These are phyloP conservation scores for Cephalotes varians DNA, from an alignment of 2,888 invertebrate species.

Conservation along the genomic window DNA sequence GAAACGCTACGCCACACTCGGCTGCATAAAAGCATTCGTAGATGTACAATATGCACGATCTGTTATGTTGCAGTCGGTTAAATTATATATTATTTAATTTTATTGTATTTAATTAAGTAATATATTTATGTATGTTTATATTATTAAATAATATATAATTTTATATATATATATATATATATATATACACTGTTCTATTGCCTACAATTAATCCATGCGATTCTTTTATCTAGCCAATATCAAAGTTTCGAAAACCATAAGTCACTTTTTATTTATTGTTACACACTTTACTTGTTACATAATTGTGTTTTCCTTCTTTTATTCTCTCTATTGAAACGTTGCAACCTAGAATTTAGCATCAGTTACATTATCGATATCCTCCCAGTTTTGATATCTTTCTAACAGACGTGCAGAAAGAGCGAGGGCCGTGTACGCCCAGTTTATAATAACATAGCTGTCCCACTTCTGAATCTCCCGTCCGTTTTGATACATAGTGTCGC, in stretches of 20 bases:
- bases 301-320: neutral
- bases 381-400: slow-evolving; percentile 18
- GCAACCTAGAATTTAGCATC: slow-evolving; percentile 4
- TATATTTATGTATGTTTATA: neutral
- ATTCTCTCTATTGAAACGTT: slow-evolving; percentile 3
- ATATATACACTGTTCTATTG: neutral
- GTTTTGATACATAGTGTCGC: slow-evolving; percentile 37
- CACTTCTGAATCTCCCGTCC: slow-evolving; percentile 5
- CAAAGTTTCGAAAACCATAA: neutral
- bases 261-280: neutral
- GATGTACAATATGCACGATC: slow-evolving; percentile 2
- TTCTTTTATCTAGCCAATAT: slow-evolving; percentile 5
- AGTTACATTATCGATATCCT: neutral
- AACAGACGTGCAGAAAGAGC: slow-evolving; percentile 8
- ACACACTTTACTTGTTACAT: no score
- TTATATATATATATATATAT: neutral
- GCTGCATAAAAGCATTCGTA: slow-evolving; percentile 6
- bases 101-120: neutral
- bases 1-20: neutral
- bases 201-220: neutral
- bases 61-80: neutral
- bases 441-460: slow-evolving; percentile 36
- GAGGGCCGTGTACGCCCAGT: neutral
- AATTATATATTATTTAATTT: neutral
- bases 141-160: neutral